These are phyloP conservation scores for Hestina assimilis DNA, from an alignment of 1,140 invertebrate species.

Conservation along the genomic window DNA sequence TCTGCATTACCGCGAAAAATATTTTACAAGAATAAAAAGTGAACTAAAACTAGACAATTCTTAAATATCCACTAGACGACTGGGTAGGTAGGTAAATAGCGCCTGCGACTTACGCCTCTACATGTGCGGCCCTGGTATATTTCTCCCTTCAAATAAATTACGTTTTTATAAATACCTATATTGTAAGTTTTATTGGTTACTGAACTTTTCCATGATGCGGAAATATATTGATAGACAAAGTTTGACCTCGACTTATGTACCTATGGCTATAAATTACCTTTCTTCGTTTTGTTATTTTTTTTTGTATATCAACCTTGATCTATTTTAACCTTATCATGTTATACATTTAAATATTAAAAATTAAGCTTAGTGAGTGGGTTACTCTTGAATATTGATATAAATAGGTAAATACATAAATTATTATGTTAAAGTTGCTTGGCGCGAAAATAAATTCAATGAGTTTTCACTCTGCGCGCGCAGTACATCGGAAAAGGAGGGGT, in stretches of 20 bases:
- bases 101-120: neutral
- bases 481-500: slow-evolving; percentile 42
- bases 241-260: neutral
- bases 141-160: no score
- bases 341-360: neutral
- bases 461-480: slow-evolving; percentile 59
- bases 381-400: neutral
- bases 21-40: neutral
- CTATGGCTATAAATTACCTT: neutral
- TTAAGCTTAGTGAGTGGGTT: neutral
- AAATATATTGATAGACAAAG: neutral
- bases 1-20: slow-evolving; percentile 48
- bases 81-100: no score
- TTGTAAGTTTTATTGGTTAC: no score
- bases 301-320: neutral
- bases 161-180: neutral
- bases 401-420: no score
- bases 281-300: neutral
- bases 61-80: neutral
- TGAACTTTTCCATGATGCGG: neutral
- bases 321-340: neutral
- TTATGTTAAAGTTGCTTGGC: slow-evolving; percentile 48
- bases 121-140: neutral
- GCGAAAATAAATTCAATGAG: slow-evolving; percentile 45
- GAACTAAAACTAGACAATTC: neutral